Percentiles rank a stretch among this genome's conserved stretches.
phyloP scores from a whole-genome alignment of 2,888 invertebrate genomes.

The Pogonocherus hispidulus region DNA sequence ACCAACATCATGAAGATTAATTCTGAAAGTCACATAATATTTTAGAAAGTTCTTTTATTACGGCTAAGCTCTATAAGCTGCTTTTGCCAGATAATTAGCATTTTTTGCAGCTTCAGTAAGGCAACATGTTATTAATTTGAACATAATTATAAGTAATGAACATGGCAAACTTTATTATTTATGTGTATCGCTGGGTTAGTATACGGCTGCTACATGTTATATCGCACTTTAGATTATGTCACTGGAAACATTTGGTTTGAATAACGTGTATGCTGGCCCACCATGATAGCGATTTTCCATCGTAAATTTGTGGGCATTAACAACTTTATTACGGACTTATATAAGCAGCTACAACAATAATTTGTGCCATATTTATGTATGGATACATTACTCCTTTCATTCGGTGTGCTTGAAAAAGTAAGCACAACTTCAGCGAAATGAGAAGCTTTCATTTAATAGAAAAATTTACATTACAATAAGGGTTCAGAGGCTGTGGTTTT shows the following conservation, averaged over 20 bases:
- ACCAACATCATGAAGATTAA: slow-evolving; percentile 24
- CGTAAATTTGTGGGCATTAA: slow-evolving; percentile 5
- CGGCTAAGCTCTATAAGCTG: slow-evolving; percentile 17
- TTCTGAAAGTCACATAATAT: slow-evolving; percentile 14
- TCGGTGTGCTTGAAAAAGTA: not conserved
- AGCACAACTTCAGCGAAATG: not conserved
- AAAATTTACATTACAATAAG: not conserved
- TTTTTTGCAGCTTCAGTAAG: slow-evolving; percentile 26
- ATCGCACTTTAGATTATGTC: slow-evolving; percentile 59
- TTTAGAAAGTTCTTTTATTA: slow-evolving; percentile 25
- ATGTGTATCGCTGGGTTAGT: slow-evolving; percentile 52
- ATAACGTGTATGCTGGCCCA: slow-evolving; percentile 58
- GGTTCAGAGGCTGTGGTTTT: not conserved
- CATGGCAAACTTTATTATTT: slow-evolving; percentile 61
- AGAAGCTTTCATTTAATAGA: not conserved
- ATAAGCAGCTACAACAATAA: slow-evolving; percentile 4
- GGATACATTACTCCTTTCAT: not conserved
- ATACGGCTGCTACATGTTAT: slow-evolving; percentile 48
- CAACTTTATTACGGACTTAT: slow-evolving; percentile 1
- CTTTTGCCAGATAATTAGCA: slow-evolving; percentile 27
- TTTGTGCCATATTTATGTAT: not conserved
- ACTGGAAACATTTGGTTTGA: slow-evolving; percentile 59
- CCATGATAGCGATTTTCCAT: slow-evolving; percentile 54
- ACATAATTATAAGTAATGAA: slow-evolving; percentile 61
- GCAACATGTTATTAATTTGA: slow-evolving; percentile 54